Evolutionary conservation across 1,140 invertebrate species (phyloP), one percentile per base, ranked within the genome.

Genomic region (Drosophila tani): DNA sequence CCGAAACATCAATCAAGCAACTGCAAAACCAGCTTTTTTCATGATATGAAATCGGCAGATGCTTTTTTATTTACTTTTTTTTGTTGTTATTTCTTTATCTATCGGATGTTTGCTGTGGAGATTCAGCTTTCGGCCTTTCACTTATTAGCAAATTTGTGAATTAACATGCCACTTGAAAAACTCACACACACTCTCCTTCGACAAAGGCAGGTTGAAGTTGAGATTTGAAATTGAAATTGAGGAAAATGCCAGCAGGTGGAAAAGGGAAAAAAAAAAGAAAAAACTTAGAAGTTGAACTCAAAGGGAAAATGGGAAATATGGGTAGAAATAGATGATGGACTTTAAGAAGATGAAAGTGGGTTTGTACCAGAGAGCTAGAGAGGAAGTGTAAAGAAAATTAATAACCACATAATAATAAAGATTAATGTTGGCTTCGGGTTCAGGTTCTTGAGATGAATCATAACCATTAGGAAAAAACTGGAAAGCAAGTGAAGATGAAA

Each of bases 141-240:
- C 84, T 88, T 87, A 84, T 88, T 88, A 87, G 78, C 84, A 71
- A 87, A 87, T 77, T 55, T 77, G 80, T 74, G 63, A 88, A 87
- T 87, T 83, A 87, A 88, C 83, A 83, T 81, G 76, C 76, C 75
- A 80, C 76, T 68, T 49, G 68, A 45, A 29, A 63, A 75, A 55
- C 51, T 55, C 14, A 55, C 17, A 55, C 27, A 47, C 59, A 50
- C 49, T 27, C 49, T 6, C 32, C 21, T 21, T 17, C 5, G 17
- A 15, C 24, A 55, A 43, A 29, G 15, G 27, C 60, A 77, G 78
- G 51, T 79, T 74, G 45, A 60, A 76, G 57, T 71, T 43, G 27
- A 45, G n/a, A 57, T 55, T 41, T 76, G 51, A 79, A 79, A 58
- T 59, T 69, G 64, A 65, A 82, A 56, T 78, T 59, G 38, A 57